Evolutionary conservation across 2,888 invertebrate genomes (phyloP).

Genomic region (Pasiphila rectangulata): DNA sequence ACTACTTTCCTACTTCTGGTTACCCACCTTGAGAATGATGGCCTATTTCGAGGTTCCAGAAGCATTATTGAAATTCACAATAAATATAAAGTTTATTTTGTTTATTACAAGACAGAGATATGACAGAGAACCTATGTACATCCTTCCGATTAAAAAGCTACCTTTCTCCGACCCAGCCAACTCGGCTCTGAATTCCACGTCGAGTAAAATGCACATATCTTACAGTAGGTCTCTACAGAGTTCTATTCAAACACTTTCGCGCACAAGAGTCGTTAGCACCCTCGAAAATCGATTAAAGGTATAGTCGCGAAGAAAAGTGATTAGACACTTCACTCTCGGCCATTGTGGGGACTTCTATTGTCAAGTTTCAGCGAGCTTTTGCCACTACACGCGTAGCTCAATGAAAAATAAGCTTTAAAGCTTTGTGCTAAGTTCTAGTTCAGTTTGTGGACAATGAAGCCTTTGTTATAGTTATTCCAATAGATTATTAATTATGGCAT

Average conservation of each 20-base stretch:
- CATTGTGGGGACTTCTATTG: slow-evolving; percentile 25
- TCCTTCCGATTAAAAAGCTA: not conserved
- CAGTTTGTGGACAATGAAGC: not conserved
- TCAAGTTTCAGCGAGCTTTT: slow-evolving; percentile 6
- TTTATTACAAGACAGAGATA: too few relatives aligned
- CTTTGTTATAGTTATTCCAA: too few relatives aligned
- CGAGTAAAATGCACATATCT: slow-evolving; percentile 1
- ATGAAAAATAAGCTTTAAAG: slow-evolving; percentile 3
- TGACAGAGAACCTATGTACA: too few relatives aligned
- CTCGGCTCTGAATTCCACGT: not conserved
- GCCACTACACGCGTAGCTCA: not conserved
- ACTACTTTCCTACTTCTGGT: too few relatives aligned
- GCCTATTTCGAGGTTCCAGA: too few relatives aligned
- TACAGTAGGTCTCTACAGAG: not conserved
- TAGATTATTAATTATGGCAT: too few relatives aligned
- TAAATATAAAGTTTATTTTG: too few relatives aligned
- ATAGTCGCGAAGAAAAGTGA: slow-evolving; percentile 28
- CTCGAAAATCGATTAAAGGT: slow-evolving; percentile 22
- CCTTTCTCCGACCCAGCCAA: not conserved
- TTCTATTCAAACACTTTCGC: slow-evolving; percentile 15
- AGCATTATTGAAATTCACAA: too few relatives aligned
- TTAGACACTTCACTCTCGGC: slow-evolving; percentile 25
- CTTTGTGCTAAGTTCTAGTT: not conserved
- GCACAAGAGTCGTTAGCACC: slow-evolving; percentile 13
- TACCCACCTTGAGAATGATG: too few relatives aligned